phyloP scores from a whole-genome alignment of 2,888 invertebrate species.

The Chymomyza fuscimana region DNA sequence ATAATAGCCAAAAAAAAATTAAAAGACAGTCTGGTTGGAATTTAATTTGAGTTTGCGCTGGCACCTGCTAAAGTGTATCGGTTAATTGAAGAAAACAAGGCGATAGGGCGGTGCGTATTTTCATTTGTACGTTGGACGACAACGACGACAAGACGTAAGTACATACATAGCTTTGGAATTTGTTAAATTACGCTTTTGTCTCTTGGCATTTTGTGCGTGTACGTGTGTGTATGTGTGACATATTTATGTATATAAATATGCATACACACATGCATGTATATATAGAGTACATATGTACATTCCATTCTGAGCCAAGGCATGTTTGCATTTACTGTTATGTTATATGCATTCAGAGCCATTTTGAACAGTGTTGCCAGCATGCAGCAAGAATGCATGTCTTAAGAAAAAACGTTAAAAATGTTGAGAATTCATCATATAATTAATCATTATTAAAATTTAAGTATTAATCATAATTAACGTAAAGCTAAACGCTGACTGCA shows the following conservation, averaged over 20 bases:
- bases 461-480: no score
- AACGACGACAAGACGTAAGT: slow-evolving; percentile 70
- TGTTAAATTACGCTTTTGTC: slow-evolving; percentile 44
- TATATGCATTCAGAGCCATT: neutral
- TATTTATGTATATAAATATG: slow-evolving; percentile 33
- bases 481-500: neutral
- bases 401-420: neutral
- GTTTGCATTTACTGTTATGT: slow-evolving; percentile 18
- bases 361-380: neutral
- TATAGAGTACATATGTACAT: neutral
- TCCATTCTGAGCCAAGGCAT: neutral
- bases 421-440: no score
- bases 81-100: slow-evolving; percentile 8
- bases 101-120: slow-evolving; percentile 39
- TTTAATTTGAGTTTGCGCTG: neutral
- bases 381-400: neutral
- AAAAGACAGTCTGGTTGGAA: slow-evolving; percentile 28
- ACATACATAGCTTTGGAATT: slow-evolving; percentile 45
- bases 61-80: neutral
- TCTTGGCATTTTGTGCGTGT: slow-evolving; percentile 1
- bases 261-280: neutral
- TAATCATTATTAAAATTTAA: no score
- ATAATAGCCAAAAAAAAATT: slow-evolving; percentile 24
- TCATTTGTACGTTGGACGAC: slow-evolving; percentile 68
- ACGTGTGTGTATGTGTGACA: neutral